Evolutionary conservation across 2,888 invertebrate species (phyloP), one percentile per base, ranked within the genome.

Genomic region (Apocheima hispidaria): DNA sequence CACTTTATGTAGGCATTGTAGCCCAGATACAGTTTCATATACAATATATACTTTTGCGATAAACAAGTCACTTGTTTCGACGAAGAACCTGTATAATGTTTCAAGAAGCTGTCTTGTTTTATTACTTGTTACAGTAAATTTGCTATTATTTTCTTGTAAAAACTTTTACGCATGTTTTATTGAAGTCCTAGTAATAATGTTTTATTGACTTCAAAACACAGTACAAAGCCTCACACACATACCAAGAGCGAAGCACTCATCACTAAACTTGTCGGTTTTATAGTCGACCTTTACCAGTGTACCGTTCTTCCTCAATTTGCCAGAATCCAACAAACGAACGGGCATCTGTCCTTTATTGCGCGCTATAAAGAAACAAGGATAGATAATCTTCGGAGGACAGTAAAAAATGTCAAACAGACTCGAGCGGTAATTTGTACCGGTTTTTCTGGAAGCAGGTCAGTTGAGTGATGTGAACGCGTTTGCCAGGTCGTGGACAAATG

Each of bases 381-480:
- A 61, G 59, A 67, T 65, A 67, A 65, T 63, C 63, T 63, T 60
- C 52, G 46, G 36, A 40, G 49, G 60, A 56, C 56, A 52, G 61
- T 61, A 62, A 62, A 62, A 62, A 62, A 62, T 62, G 56, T 56
- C 48, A 51, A 55, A 56, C 41, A 57, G 52, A 69, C 63, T 71
- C 66, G 67, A 67, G 58, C 67, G 26, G 65, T 67, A 74, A 70
- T 74, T 74, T 75, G 64, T 65, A 70, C 69, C 63, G 63, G 66
- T 74, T 73, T 74, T 75, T 75, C 72, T 71, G 70, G 65, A 74
- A 74, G 70, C 55, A 75, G 77, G 79, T 74, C 75, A 59, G 60
- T 68, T 83, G 83, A 86, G 78, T 78, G 82, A 86, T 86, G 72
- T 69, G 79, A 77, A 75, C 77, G 75, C 83, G 83, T 86, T 85